Evolutionary conservation across 2,888 invertebrate species (phyloP), one percentile per base, ranked within the genome.

Genomic region (Torymus tubicola): DNA sequence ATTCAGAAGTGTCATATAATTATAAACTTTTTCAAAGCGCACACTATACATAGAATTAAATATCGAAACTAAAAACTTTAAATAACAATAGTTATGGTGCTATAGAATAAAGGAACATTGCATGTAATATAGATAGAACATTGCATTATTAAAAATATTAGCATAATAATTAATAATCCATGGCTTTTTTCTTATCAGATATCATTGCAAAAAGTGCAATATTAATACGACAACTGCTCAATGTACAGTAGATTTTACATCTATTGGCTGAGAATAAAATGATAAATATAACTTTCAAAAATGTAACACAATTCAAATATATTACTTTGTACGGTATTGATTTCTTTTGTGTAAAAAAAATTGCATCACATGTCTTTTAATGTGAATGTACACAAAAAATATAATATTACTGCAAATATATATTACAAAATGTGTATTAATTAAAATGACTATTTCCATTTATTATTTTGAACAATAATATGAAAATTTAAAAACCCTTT

Each of bases 271-370:
- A 57, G 16, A 57, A 31, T 57, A 16, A 52, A n/a, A 4, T n/a
- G 13, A 58, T 53, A 55, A 53, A 5, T 67, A 11, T 67, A 60
- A 67, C 24, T 77, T 16, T 14, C 8, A 3, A 31, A 52, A 58
- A 65, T 2, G 31, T 14, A 4, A 65, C 57, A n/a, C 42, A 72
- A 67, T 55, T 78, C 60, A 78, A 67, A 72, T 67, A 21, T 72
- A 71, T 50, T 65, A 65, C 65, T 71, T 16, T 65, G 65, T 58
- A 58, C 71, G 64, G 55, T n/a, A 53, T 63, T 70, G 18, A 74
- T 31, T 69, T 75, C 5, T 53, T 42, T 8, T 64, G 55, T 73
- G 57, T 14, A 57, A 11, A 63, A 63, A 55, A 64, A 0, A n/a
- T 65, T 57, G 55, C 14, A 67, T 16, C n/a, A 64, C 13, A 50